These are phyloP conservation scores for Capitella teleta DNA, from an alignment of 1,140 invertebrate genomes.

Conservation along the genomic window DNA sequence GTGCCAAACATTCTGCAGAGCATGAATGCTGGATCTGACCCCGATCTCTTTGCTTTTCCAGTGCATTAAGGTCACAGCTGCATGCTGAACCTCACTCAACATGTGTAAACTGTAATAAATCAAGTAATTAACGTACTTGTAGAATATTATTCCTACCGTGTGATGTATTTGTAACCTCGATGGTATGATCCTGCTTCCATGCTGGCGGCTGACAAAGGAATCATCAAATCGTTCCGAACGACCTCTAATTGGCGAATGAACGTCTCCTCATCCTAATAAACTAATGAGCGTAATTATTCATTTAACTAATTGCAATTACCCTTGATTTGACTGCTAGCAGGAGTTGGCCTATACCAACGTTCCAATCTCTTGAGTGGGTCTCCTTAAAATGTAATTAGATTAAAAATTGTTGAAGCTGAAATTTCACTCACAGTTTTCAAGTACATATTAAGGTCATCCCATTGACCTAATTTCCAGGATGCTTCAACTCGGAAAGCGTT, in stretches of 20 bases:
- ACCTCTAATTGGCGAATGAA: constrained; percentile 24
- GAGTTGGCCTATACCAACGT: constrained; percentile 51
- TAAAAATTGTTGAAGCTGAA: too few species aligned
- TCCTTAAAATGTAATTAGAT: too few species aligned
- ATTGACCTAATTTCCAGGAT: constrained; percentile 73
- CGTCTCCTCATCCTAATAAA: constrained; percentile 27
- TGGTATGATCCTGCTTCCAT: constrained; percentile 63
- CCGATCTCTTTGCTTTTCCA: too few species aligned
- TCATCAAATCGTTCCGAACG: constrained; percentile 47
- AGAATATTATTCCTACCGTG: constrained; percentile 46
- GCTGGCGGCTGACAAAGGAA: constrained; percentile 52
- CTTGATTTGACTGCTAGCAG: constrained; percentile 47
- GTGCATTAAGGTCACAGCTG: too few species aligned
- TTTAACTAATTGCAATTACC: too few species aligned
- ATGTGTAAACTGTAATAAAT: neutral
- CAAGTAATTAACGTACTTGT: neutral
- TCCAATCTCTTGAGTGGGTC: constrained; percentile 41
- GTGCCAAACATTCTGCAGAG: too few species aligned
- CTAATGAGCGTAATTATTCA: too few species aligned
- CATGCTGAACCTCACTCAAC: too few species aligned
- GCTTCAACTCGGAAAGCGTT: constrained; percentile 58
- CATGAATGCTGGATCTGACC: too few species aligned
- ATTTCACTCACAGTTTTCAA: constrained; percentile 19
- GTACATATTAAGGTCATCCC: constrained; percentile 46
- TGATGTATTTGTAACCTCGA: constrained; percentile 66